Conservation (phyloP, 2,888 invertebrate species). For the Pilophorus perplexus region DNA sequence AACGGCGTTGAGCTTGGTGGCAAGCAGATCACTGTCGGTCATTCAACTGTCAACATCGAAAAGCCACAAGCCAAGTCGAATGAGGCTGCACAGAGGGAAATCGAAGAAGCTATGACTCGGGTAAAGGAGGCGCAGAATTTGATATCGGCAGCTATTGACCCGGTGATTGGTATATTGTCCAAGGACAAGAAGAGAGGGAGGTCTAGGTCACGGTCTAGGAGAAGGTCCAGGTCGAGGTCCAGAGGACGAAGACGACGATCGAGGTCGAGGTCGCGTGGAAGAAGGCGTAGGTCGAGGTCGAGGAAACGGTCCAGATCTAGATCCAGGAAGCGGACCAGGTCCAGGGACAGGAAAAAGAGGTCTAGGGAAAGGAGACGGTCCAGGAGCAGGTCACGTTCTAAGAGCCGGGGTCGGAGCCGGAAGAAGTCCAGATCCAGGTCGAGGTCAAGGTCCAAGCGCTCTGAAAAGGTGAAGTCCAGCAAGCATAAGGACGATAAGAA, state of each 20-base stretch:
- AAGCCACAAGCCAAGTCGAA: conserved; percentile 94
- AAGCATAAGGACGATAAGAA: conserved; percentile 47
- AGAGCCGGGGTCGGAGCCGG: conserved; percentile 51
- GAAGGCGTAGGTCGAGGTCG: conserved; percentile 52
- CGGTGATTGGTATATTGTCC: conserved; percentile 80
- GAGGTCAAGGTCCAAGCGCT: conserved; percentile 50
- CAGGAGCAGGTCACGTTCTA: conserved; percentile 47
- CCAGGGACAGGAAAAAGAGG: conserved; percentile 52
- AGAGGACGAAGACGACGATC: conserved; percentile 50
- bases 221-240: conserved; percentile 50
- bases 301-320: conserved; percentile 57
- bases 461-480: conserved; percentile 47
- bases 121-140: conserved; percentile 94
- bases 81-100: conserved; percentile 91
- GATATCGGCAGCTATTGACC: conserved; percentile 90
- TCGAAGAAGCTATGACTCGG: conserved; percentile 94
- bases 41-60: conserved; percentile 86
- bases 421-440: conserved; percentile 54
- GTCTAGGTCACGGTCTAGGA: conserved; percentile 59
- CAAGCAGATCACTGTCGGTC: conserved; percentile 69
- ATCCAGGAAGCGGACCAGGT: conserved; percentile 56
- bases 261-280: conserved; percentile 49
- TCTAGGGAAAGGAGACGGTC: conserved; percentile 40
- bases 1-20: conserved; percentile 78
- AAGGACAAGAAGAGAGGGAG: conserved; percentile 73